A percentile compares a stretch with the other conserved stretches of the same genome.
phyloP scores from a whole-genome alignment of 2,888 invertebrate species.

The Malthinus flaveolus region DNA sequence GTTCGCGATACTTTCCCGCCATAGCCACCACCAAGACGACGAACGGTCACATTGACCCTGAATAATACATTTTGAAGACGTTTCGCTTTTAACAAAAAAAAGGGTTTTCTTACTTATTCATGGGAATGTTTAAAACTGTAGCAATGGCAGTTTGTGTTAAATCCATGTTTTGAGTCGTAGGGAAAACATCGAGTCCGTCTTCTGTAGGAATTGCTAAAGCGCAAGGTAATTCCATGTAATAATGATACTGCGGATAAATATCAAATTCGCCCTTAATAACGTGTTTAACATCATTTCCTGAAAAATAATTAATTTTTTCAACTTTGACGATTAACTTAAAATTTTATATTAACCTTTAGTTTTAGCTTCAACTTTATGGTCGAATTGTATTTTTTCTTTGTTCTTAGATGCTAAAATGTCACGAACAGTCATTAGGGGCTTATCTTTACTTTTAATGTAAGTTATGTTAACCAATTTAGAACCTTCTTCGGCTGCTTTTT shows the following conservation, averaged over 20 bases:
- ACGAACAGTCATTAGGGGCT: slow-evolving; percentile 51
- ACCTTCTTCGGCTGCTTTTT: slow-evolving; percentile 61
- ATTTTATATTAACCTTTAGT: slow-evolving; percentile 35
- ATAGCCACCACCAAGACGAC: slow-evolving; percentile 79
- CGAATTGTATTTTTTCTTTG: slow-evolving; percentile 52
- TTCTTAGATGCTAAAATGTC: slow-evolving; percentile 57
- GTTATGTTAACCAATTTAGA: slow-evolving; percentile 60
- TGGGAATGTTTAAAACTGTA: slow-evolving; percentile 55
- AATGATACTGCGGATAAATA: slow-evolving; percentile 70
- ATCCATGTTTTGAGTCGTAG: slow-evolving; percentile 67
- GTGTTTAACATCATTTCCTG: slow-evolving; percentile 51
- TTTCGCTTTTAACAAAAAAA: background rate
- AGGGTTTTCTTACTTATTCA: slow-evolving; percentile 57
- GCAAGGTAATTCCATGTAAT: slow-evolving; percentile 71
- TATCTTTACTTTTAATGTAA: slow-evolving; percentile 55
- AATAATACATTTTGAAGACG: background rate
- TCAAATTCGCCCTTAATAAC: slow-evolving; percentile 60
- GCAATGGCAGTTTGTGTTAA: slow-evolving; percentile 58
- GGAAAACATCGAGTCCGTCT: slow-evolving; percentile 61
- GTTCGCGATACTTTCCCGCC: slow-evolving; percentile 75
- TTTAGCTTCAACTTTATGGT: slow-evolving; percentile 45
- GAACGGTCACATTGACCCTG: slow-evolving; percentile 71
- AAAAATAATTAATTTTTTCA: slow-evolving; percentile 4
- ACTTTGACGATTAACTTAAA: background rate
- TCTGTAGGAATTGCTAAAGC: slow-evolving; percentile 65